Evolutionary conservation across 1,140 invertebrate genomes (phyloP), one percentile per base, ranked within the genome.

Genomic region (Sycophaga agraensis): DNA sequence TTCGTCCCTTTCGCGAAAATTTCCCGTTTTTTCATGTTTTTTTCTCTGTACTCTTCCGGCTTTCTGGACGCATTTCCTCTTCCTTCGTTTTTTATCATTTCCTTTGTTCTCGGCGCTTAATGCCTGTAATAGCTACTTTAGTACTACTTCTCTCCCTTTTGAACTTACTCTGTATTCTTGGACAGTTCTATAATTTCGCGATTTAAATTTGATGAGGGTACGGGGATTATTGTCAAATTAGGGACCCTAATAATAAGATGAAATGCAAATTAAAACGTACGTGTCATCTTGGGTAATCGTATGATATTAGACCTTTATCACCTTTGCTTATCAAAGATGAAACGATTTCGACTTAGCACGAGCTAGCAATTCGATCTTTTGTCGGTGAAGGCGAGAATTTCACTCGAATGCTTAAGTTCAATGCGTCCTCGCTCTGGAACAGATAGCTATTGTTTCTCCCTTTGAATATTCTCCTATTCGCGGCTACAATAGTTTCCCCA

Each of bases 21-120:
- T 61, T 58, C 34, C 51, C 42, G 50, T 43, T 59, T 63, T n/a
- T 64, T 28, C 56, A 59, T 50, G n/a, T n/a, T n/a, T 49, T 54
- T 64, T 57, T 46, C 59, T 31, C 51, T 59, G 54, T 59, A 45
- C 61, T 8, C 22, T 59, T 49, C 49, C 45, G 56, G 16, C 40
- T 49, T 49, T 19, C 35, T 43, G 37, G 50, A 56, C 46, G 28
- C 50, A 62, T 56, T 62, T 50, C 54, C 60, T 62, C 43, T 12
- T 14, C 14, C n/a, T 45, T 42, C 17, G 4, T 50, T 56, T n/a
- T 56, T 48, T 61, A 54, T 61, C 48, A 55, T 61, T 61, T 31
- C 35, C 50, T 37, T 61, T 61, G 22, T 61, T 55, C 59, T 48
- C 48, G 46, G 7, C 22, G 19, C 28, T 40, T 54, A 61, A 54